phyloP scores from a whole-genome alignment of 2,113 vertebrate species.

The Corythornis cristatus region DNA sequence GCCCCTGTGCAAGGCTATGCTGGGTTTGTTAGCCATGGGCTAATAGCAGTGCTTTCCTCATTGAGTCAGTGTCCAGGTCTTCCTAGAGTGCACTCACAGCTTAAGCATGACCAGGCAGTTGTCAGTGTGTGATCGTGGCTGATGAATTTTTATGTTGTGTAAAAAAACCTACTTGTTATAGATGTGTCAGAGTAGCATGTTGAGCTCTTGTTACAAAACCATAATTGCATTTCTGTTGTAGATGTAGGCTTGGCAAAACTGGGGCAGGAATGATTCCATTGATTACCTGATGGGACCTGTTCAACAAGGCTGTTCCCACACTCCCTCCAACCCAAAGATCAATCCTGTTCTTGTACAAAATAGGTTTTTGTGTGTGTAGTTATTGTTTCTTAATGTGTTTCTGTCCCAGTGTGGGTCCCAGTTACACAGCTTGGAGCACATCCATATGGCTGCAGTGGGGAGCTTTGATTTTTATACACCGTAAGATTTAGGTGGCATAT shows the following conservation, averaged over 20 bases:
- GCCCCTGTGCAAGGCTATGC: not conserved
- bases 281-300: conserved; percentile 31
- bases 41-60: not conserved
- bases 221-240: not conserved
- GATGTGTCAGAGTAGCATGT: not conserved
- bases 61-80: not conserved
- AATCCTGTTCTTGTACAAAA: not conserved
- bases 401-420: not conserved
- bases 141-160: not conserved
- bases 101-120: not conserved
- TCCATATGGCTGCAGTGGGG: not conserved
- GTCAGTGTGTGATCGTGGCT: not conserved
- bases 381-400: not conserved
- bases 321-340: not conserved
- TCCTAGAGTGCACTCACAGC: not conserved
- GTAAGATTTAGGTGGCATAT: not conserved
- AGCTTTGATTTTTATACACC: rapidly evolving
- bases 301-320: not conserved
- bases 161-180: conserved; percentile 3
- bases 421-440: not conserved
- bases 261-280: conserved; percentile 18
- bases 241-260: conserved; percentile 4
- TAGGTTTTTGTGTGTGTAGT: not conserved
- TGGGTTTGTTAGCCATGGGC: not conserved
- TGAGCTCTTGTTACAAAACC: conserved; percentile 33